A percentile compares a stretch with the other conserved stretches of the same genome.
phyloP scores from a whole-genome alignment of 2,797 vertebrate genomes.

The Anableps anableps region DNA sequence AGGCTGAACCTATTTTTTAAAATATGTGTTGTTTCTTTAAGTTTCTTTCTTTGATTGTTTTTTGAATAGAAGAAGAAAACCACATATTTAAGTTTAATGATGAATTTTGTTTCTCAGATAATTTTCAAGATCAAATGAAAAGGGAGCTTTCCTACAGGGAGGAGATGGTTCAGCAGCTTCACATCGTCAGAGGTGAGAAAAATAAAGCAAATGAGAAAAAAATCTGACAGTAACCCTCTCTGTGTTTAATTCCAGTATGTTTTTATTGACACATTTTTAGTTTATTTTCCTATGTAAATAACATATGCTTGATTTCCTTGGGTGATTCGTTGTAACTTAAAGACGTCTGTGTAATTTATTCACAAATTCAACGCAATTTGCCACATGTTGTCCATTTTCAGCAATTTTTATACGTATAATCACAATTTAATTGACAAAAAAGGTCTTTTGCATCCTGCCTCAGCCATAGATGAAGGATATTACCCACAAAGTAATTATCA shows the following conservation, averaged over 20 bases:
- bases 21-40: background rate
- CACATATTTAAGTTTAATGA: background rate
- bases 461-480: background rate
- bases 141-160: constrained; percentile 96
- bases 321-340: too few relatives aligned
- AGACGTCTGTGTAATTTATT: background rate
- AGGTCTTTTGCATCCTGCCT: background rate
- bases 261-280: too few relatives aligned
- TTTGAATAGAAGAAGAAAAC: background rate
- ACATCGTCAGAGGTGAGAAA: constrained; percentile 95
- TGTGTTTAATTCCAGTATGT: background rate
- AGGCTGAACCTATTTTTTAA: background rate
- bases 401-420: background rate
- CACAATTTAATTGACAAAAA: background rate
- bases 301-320: too few relatives aligned
- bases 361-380: background rate
- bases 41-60: background rate
- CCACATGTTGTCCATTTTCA: background rate
- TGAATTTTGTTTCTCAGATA: constrained; percentile 84
- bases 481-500: background rate
- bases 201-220: constrained; percentile 54
- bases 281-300: too few relatives aligned
- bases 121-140: constrained; percentile 99
- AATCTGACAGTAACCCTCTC: background rate
- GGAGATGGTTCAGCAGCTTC: constrained; percentile 98